These are phyloP conservation scores for Ptychochromis oligacanthus DNA, from an alignment of 2,113 vertebrate species.

Conservation along the genomic window DNA sequence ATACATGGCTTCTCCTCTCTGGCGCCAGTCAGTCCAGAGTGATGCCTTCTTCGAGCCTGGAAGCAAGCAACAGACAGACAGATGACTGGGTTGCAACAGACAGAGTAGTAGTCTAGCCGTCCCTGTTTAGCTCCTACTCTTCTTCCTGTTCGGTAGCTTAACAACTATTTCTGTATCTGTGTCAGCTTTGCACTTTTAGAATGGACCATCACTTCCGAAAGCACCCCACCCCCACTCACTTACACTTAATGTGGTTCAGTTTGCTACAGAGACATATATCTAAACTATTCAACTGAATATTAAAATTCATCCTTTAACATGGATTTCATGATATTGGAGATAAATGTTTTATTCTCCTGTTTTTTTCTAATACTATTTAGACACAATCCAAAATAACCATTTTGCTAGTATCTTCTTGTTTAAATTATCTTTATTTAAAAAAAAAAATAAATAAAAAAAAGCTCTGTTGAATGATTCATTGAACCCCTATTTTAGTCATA, in stretches of 20 bases:
- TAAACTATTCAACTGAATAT: neutral
- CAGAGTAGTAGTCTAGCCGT: constrained; percentile 40
- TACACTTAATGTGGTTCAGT: neutral
- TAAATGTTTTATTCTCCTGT: neutral
- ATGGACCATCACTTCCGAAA: constrained; percentile 44
- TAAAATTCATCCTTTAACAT: neutral
- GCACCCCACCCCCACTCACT: neutral
- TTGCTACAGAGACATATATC: neutral
- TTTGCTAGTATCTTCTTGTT: neutral
- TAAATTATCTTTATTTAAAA: too few species aligned
- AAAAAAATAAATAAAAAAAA: neutral
- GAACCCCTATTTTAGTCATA: neutral
- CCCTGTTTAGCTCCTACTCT: constrained; percentile 53
- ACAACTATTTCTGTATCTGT: constrained; percentile 61
- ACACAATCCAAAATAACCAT: neutral
- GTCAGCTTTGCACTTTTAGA: constrained; percentile 53
- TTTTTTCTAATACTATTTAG: neutral
- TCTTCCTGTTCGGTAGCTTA: constrained; percentile 46
- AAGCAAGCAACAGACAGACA: constrained; percentile 60
- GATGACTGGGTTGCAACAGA: constrained; percentile 45
- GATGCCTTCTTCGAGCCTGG: constrained; percentile 61
- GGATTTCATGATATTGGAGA: neutral
- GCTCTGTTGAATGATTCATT: neutral
- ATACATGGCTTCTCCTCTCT: constrained; percentile 52
- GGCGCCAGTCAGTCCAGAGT: constrained; percentile 70